Evolutionary conservation across 2,113 vertebrate species (phyloP), one percentile per base, ranked within the genome.

Genomic region (Sinocyclocheilus grahami): DNA sequence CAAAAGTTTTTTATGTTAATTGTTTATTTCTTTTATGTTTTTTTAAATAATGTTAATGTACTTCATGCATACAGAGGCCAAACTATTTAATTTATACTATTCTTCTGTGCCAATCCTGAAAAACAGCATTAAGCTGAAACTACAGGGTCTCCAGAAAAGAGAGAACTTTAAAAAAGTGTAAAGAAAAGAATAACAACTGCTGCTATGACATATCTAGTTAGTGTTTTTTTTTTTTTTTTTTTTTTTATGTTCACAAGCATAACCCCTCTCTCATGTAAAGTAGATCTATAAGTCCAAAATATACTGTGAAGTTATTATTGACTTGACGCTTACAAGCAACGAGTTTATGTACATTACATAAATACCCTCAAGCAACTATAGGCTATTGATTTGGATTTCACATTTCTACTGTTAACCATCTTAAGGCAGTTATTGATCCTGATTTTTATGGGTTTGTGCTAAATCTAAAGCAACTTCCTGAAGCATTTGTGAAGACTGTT

Each of bases 1-100:
- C 94, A 95, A 95, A 94, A 91, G 58, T 85, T 91, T 88, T 75
- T 48, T 86, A 86, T 67, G 92, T 91, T 92, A 92, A 93, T 90
- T 92, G 90, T 94, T 92, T 93, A 93, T 94, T 94, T 93, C 93
- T 94, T 95, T 90, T 75, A 91, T 93, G 90, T 90, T 55, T 83
- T 86, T 83, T 87, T 92, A 89, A 90, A 89, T 89, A 90, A 92
- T 86, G 91, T 92, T 83, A 87, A 89, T 91, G 89, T 91, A 89
- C 90, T 85, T 75, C 86, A 89, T 86, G 90, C 46, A 12, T 48
- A 48, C 85, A 87, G 92, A 90, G 86, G 92, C 91, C 91, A 92
- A 91, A 92, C 89, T 89, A 88, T 91, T 86, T 77, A 67, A 65
- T 88, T 82, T 27, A 71, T 46, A 74, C 85, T 85, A 71, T 30